A percentile compares a stretch with the other conserved stretches of the same genome.
phyloP scores from a whole-genome alignment of 2,113 vertebrate species.

The Pseudopipra pipra region DNA sequence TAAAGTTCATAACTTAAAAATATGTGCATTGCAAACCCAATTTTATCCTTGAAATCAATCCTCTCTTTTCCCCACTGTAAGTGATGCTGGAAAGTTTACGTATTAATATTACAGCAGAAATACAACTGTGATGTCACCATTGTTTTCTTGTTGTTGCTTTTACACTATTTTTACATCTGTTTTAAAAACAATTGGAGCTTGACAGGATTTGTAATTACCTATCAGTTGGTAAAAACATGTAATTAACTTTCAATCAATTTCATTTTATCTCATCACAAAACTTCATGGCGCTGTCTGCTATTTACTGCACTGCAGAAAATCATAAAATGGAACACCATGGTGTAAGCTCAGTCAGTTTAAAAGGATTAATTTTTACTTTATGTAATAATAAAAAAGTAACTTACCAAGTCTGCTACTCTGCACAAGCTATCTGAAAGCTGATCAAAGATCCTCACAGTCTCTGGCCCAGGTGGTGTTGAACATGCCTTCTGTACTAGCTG shows the following conservation, averaged over 20 bases:
- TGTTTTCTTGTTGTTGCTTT: not conserved
- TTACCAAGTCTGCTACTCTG: slow-evolving; percentile 91
- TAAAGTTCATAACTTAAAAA: not conserved
- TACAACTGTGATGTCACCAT: not conserved
- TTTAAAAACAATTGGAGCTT: not conserved
- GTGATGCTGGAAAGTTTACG: fast-evolving
- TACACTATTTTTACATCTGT: not conserved
- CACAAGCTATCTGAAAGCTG: slow-evolving; percentile 92
- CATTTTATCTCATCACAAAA: not conserved
- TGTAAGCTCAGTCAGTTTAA: not conserved
- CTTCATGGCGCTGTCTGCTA: not conserved
- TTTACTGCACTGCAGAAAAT: not conserved
- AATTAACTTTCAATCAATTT: not conserved
- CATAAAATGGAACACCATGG: not conserved
- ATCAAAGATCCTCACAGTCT: slow-evolving; percentile 87
- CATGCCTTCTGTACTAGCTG: slow-evolving; percentile 80
- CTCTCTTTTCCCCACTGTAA: not conserved
- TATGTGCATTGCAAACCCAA: not conserved
- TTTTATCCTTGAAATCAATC: not conserved
- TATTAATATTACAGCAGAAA: not conserved
- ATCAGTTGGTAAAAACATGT: not conserved
- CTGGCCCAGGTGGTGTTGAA: slow-evolving; percentile 73
- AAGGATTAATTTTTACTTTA: not conserved
- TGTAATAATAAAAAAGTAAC: not conserved
- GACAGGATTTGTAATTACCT: not conserved